Percentiles rank a stretch among this genome's conserved stretches.
phyloP scores from a whole-genome alignment of 2,888 invertebrate genomes.

The Carterocephalus palaemon region DNA sequence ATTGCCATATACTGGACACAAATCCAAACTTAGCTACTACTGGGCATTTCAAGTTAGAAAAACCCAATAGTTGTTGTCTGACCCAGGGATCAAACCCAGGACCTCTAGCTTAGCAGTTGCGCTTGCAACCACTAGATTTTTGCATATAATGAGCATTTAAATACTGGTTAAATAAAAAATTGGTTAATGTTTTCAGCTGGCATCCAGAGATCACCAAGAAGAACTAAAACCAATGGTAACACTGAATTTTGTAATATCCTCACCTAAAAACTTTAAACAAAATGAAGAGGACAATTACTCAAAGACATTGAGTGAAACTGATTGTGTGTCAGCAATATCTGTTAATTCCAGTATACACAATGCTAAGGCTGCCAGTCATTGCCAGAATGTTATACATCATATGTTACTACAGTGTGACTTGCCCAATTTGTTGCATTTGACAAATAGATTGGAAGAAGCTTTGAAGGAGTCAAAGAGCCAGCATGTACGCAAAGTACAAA shows the following conservation, averaged over 20 bases:
- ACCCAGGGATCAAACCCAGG: too few species aligned
- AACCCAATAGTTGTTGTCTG: too few species aligned
- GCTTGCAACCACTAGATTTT: too few species aligned
- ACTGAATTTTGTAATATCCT: slow-evolving; percentile 61
- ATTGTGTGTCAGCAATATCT: slow-evolving; percentile 34
- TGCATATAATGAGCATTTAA: too few species aligned
- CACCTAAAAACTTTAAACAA: slow-evolving; percentile 54
- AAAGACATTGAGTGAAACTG: slow-evolving; percentile 24
- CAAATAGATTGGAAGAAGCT: slow-evolving; percentile 76
- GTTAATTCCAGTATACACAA: slow-evolving; percentile 54
- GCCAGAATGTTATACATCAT: slow-evolving; percentile 61
- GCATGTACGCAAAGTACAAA: slow-evolving; percentile 76
- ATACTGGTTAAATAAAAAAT: too few species aligned
- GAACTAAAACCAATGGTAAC: slow-evolving; percentile 59
- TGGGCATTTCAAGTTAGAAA: too few species aligned
- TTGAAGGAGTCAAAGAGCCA: slow-evolving; percentile 78
- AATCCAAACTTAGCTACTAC: too few species aligned
- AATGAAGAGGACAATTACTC: slow-evolving; percentile 31
- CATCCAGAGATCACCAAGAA: slow-evolving; percentile 48
- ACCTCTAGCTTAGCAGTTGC: too few species aligned
- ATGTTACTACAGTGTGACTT: slow-evolving; percentile 75
- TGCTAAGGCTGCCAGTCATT: slow-evolving; percentile 65
- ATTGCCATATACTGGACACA: too few species aligned
- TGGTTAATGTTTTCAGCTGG: slow-evolving; percentile 60
- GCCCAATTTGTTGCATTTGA: slow-evolving; percentile 75